A percentile compares a stretch with the other conserved stretches of the same genome.
Conservation (phyloP, 1,140 invertebrate species). For the Elymnias hypermnestra region DNA sequence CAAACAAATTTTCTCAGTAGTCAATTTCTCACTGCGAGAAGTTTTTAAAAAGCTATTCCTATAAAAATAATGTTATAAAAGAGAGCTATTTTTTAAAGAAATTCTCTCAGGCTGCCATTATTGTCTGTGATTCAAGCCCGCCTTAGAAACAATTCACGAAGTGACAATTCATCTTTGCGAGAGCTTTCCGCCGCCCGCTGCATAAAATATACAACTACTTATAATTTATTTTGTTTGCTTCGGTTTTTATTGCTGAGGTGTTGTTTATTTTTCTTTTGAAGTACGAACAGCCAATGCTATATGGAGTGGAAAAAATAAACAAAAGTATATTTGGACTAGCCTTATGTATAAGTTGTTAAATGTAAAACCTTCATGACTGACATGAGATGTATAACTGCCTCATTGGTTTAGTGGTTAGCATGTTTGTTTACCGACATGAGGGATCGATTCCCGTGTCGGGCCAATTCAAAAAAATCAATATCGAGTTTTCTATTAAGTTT, state of each 20-base stretch:
- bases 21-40: conserved; percentile 5
- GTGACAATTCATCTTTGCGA: conserved; percentile 54
- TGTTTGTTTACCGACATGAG: no score
- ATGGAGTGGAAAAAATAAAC: no score
- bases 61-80: conserved; percentile 16
- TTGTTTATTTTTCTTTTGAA: neutral
- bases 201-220: conserved; percentile 22
- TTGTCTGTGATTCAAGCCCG: conserved; percentile 16
- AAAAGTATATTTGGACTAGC: no score
- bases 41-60: conserved; percentile 9
- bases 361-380: no score
- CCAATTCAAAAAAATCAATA: no score
- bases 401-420: no score
- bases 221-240: conserved; percentile 12
- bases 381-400: no score
- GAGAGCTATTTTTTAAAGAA: conserved; percentile 13
- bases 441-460: no score
- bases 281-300: no score
- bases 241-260: conserved; percentile 10
- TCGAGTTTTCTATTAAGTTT: no score
- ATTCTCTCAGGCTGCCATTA: conserved; percentile 9
- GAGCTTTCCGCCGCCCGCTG: conserved; percentile 27
- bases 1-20: no score
- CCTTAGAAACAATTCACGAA: conserved; percentile 42
- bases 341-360: no score